phyloP scores from a whole-genome alignment of 2,797 vertebrate species.

The Falco concolor region DNA sequence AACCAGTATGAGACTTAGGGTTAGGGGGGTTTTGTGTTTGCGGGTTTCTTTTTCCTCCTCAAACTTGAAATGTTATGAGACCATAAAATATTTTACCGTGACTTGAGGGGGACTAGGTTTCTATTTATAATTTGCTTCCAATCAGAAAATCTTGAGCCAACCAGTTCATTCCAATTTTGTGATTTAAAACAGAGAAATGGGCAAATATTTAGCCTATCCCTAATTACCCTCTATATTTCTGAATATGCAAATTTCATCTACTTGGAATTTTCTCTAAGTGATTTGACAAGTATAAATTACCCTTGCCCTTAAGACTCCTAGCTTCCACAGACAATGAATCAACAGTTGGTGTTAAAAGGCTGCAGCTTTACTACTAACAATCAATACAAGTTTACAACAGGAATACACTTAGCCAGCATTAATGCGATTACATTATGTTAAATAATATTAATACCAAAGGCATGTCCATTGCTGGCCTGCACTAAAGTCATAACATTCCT shows the following conservation, averaged over 20 bases:
- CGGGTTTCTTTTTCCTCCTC: neutral
- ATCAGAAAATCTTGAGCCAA: slow-evolving; percentile 31
- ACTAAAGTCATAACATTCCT: slow-evolving; percentile 20
- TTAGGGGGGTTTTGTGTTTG: neutral
- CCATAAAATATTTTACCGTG: slow-evolving; percentile 2
- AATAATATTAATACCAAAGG: slow-evolving; percentile 55
- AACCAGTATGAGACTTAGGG: neutral
- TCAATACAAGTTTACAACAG: slow-evolving; percentile 65
- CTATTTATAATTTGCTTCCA: neutral
- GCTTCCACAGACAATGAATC: slow-evolving; percentile 50
- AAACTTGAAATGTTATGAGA: neutral
- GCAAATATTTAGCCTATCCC: slow-evolving; percentile 62
- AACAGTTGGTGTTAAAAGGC: slow-evolving; percentile 60
- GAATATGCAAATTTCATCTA: slow-evolving; percentile 61
- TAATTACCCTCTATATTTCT: slow-evolving; percentile 61
- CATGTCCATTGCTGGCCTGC: neutral
- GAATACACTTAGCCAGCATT: slow-evolving; percentile 51
- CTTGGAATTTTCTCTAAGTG: slow-evolving; percentile 55
- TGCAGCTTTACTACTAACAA: slow-evolving; percentile 61
- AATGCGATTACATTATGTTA: slow-evolving; percentile 59
- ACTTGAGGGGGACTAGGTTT: neutral
- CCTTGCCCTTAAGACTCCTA: slow-evolving; percentile 53
- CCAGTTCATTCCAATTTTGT: neutral
- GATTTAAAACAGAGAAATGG: slow-evolving; percentile 42
- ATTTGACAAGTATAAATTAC: slow-evolving; percentile 68